Evolutionary conservation across 2,888 invertebrate species (phyloP), one percentile per base, ranked within the genome.

Genomic region (Himalopsyche japonica): DNA sequence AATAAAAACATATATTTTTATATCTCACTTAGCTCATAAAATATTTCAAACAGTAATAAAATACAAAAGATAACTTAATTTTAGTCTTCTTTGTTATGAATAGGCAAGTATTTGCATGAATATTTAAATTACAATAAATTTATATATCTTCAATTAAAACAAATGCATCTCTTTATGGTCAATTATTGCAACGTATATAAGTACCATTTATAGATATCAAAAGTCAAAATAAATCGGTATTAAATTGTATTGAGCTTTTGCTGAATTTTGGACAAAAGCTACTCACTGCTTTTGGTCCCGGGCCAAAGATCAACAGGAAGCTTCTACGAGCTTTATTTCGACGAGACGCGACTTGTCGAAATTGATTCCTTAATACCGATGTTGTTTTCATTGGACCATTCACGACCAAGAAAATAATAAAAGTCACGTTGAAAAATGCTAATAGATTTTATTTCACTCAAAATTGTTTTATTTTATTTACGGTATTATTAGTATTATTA

Each of bases 281-380:
- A 70, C 70, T 70, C 27, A 70, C 6, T 27, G 70, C 70, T 70
- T 70, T 70, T 70, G 70, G 70, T 70, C 70, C 24, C 70, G 27
- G 70, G 70, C 70, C 70, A 70, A 70, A 70, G 70, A 70, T 70
- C 70, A 70, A 70, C 70, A 70, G 70, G 70, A 70, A 70, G 70
- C 30, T 27, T 70, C 70, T 15, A 24, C 27, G 70, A 70, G 70
- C 70, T 70, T 70, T 70, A 70, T 70, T 70, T 70, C 70, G 70
- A 70, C 27, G 70, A 24, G 70, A 70, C 57, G 24, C 57, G 24
- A 57, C 70, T 27, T 70, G 70, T 70, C 70, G 70, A 70, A 70
- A 70, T 70, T 70, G 70, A 70, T 70, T 70, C 27, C 70, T 70
- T 70, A 27, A 70, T 70, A 15, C 70, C 70, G 70, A 70, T 27